Evolutionary conservation across 1,140 invertebrate genomes (phyloP), one percentile per base, ranked within the genome.

Genomic region (Drepana arcuata): DNA sequence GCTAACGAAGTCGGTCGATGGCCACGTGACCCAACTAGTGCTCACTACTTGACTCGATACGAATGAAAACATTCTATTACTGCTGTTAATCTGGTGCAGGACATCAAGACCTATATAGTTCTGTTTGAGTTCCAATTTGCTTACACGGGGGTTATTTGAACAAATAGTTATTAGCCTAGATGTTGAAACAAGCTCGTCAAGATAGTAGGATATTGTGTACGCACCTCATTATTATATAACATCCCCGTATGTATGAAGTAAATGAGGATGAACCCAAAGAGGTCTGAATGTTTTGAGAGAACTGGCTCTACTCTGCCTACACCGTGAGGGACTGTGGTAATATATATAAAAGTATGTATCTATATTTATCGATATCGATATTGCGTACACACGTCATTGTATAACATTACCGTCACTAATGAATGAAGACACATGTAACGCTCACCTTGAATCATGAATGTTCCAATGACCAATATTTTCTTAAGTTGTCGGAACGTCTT

Each of bases 11-110:
- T 55, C 16, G 47, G 31, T 28, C 52, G 23, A 6, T 16, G 24
- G 24, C 25, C 38, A 38, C 44, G 34, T 49, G 57, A 55, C 56
- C 63, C 47, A 54, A 47, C 54, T 51, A 28, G 34, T 41, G 43
- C 59, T 63, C 51, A 52, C 39, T 37, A 46, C 46, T 62, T 45
- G 39, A 46, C 43, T 29, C 29, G 38, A 57, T 51, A 59, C 63
- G 50, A 66, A 66, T 53, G 53, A 52, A 51, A 41, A 42, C 37
- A 42, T 37, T 52, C 46, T 43, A 46, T 48, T 45, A 48, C 14
- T 25, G 36, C 28, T 34, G 28, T n/a, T n/a, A n/a, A n/a, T n/a
- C n/a, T n/a, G n/a, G n/a, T n/a, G n/a, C n/a, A n/a, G n/a, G n/a
- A n/a, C n/a, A n/a, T n/a, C n/a, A 26, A 16, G 27, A 28, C 34